These are phyloP conservation scores for Oryzaephilus surinamensis DNA, from an alignment of 1,140 invertebrate species.

Conservation along the genomic window DNA sequence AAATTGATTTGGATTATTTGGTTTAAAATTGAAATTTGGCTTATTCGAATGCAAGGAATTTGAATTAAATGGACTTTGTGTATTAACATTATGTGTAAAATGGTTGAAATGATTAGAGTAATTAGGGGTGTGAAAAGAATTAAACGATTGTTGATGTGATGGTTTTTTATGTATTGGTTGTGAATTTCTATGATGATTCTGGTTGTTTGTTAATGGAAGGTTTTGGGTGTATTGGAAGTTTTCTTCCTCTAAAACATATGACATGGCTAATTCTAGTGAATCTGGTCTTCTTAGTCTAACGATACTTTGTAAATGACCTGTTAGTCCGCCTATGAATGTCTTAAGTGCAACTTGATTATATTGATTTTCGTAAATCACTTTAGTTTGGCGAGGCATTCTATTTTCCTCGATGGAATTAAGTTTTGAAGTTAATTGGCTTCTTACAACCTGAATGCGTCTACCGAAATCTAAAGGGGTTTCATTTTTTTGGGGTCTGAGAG, in stretches of 20 bases:
- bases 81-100: too few relatives aligned
- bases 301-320: neutral
- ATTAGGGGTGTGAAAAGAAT: too few relatives aligned
- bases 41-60: too few relatives aligned
- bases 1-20: too few relatives aligned
- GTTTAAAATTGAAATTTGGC: too few relatives aligned
- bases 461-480: slow-evolving; percentile 8
- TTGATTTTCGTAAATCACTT: neutral
- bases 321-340: neutral
- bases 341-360: neutral
- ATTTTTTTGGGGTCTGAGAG: slow-evolving; percentile 3
- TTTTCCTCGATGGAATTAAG: neutral
- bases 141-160: too few relatives aligned
- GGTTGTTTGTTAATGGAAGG: too few relatives aligned
- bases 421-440: slow-evolving; percentile 4
- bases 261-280: neutral
- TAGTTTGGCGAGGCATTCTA: neutral
- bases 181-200: too few relatives aligned
- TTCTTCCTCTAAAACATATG: neutral
- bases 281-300: neutral
- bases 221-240: neutral
- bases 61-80: too few relatives aligned
- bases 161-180: too few relatives aligned
- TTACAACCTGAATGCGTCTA: neutral
- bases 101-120: too few relatives aligned